Percentiles rank a stretch among this genome's conserved stretches.
phyloP scores from a whole-genome alignment of 2,797 vertebrate species.

The Phoxinus dragarum region DNA sequence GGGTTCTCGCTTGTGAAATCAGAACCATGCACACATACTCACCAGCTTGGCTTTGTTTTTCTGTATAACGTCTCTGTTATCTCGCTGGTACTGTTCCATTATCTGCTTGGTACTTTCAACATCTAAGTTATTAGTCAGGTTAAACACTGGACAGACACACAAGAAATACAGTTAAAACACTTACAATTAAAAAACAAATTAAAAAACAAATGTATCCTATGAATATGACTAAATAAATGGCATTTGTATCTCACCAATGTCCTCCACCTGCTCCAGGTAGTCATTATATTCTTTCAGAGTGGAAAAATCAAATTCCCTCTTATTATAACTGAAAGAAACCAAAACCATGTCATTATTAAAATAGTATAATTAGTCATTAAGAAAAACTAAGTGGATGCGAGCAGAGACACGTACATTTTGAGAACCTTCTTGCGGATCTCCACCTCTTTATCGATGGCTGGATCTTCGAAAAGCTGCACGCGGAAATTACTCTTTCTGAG shows the following conservation, averaged over 20 bases:
- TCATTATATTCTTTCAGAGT: conserved; percentile 92
- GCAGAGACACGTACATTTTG: conserved; percentile 86
- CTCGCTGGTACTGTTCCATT: conserved; percentile 96
- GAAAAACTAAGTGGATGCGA: conserved; percentile 54
- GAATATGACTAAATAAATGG: not conserved
- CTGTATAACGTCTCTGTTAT: conserved; percentile 95
- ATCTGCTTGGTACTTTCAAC: conserved; percentile 92
- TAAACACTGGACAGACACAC: conserved; percentile 84
- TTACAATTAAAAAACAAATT: not conserved
- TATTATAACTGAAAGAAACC: conserved; percentile 90
- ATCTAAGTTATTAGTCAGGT: conserved; percentile 95
- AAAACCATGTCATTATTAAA: conserved; percentile 35
- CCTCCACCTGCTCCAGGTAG: conserved; percentile 95
- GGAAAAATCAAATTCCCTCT: conserved; percentile 93
- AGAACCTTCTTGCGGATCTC: conserved; percentile 98
- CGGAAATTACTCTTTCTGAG: conserved; percentile 96
- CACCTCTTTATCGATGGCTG: conserved; percentile 95
- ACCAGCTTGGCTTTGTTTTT: conserved; percentile 96
- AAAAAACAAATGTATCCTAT: not conserved
- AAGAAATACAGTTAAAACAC: not conserved
- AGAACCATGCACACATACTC: conserved; percentile 26
- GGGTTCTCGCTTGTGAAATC: conserved; percentile 3
- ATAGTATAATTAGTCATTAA: not conserved
- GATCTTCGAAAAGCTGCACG: conserved; percentile 97
- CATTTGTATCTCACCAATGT: conserved; percentile 83